These are phyloP conservation scores for Sarcophilus harrisii DNA, from an alignment of 2,797 vertebrate genomes.

Conservation along the genomic window DNA sequence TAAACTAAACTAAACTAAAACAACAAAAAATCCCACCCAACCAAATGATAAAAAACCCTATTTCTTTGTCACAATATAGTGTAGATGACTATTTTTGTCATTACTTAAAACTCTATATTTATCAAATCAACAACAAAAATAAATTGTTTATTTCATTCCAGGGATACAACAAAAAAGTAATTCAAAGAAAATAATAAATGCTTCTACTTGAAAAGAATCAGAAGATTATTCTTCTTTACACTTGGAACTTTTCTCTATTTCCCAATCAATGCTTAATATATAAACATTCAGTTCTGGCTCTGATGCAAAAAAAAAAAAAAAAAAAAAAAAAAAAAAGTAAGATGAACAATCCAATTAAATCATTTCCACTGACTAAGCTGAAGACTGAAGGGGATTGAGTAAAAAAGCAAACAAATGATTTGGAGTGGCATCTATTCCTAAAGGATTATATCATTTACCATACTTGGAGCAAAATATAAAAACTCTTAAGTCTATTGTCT, in stretches of 20 bases:
- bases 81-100: constrained; percentile 11
- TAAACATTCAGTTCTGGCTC: background rate
- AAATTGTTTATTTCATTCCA: background rate
- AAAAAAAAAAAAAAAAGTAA: background rate
- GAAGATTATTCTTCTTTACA: background rate
- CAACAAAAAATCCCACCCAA: too few relatives aligned
- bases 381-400: background rate
- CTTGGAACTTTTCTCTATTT: background rate
- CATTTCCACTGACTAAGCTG: background rate
- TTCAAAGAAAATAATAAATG: background rate
- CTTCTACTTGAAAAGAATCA: background rate
- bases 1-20: too few relatives aligned
- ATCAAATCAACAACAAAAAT: background rate
- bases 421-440: background rate
- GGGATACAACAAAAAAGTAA: background rate
- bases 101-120: background rate
- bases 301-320: background rate
- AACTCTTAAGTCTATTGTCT: background rate
- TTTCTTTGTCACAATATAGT: background rate
- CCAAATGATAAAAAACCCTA: background rate
- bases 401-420: background rate
- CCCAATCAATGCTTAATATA: background rate
- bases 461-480: background rate
- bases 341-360: background rate
- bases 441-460: background rate